Conservation (phyloP, 2,113 vertebrate genomes). For the Dascyllus trimaculatus region DNA sequence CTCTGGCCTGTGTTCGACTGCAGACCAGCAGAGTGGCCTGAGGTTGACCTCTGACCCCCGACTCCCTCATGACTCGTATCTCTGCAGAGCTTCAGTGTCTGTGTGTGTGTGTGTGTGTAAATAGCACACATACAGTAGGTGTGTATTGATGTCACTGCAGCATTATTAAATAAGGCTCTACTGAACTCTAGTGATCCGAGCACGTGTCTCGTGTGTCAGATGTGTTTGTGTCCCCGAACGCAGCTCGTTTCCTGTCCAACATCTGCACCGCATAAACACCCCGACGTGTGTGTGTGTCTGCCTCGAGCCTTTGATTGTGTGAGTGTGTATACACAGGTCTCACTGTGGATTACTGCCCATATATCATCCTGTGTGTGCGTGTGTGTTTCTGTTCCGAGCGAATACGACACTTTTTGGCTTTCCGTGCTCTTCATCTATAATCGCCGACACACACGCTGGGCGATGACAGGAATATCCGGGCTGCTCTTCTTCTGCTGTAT, state of each 20-base stretch:
- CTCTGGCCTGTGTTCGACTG: constrained; percentile 32
- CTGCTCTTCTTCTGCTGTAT: constrained; percentile 9
- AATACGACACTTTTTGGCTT: constrained; percentile 15
- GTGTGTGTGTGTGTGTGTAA: not conserved
- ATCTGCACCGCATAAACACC: constrained; percentile 78
- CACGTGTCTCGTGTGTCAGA: constrained; percentile 43
- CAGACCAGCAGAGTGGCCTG: constrained; percentile 40
- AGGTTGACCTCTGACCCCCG: constrained; percentile 24
- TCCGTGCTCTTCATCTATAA: constrained; percentile 8
- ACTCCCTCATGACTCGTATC: constrained; percentile 17
- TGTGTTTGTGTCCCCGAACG: constrained; percentile 61
- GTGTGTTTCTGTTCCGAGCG: constrained; percentile 9
- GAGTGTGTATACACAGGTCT: constrained; percentile 62
- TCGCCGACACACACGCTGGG: not conserved
- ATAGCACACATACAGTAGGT: not conserved
- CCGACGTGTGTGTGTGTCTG: constrained; percentile 31
- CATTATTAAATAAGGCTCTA: not conserved
- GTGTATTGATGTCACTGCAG: constrained; percentile 31
- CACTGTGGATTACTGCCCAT: constrained; percentile 61
- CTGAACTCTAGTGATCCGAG: constrained; percentile 18
- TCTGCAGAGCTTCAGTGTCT: constrained; percentile 7
- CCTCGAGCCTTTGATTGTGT: constrained; percentile 60
- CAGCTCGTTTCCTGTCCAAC: constrained; percentile 69
- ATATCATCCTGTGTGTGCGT: constrained; percentile 56
- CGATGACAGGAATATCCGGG: constrained; percentile 7